Evolutionary conservation across 2,113 vertebrate genomes (phyloP).

Genomic region (Sinocyclocheilus grahami): DNA sequence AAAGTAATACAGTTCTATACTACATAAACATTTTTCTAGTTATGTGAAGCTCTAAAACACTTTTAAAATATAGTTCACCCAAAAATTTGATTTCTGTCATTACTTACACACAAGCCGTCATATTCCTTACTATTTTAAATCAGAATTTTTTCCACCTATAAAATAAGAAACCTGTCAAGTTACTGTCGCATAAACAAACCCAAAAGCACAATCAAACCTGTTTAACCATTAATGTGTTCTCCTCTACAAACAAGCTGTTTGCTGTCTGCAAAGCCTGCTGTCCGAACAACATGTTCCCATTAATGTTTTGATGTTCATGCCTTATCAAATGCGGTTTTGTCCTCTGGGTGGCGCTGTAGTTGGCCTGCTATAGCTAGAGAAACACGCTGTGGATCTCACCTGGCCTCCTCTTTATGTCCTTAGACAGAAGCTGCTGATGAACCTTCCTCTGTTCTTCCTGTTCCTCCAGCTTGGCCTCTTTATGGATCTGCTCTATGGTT

Average conservation of each 20-base stretch:
- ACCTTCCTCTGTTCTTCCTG: conserved; percentile 97
- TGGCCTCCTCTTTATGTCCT: conserved; percentile 89
- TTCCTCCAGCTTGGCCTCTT: conserved; percentile 97
- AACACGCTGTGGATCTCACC: conserved; percentile 70
- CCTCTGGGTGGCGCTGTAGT: conserved; percentile 7
- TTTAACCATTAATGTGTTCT: not conserved
- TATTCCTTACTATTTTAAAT: too few relatives aligned
- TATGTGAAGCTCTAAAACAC: too few relatives aligned
- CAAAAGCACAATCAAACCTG: not conserved
- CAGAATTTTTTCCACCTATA: too few relatives aligned
- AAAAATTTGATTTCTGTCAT: too few relatives aligned
- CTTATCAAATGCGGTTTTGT: not conserved
- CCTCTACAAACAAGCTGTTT: not conserved
- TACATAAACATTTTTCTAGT: too few relatives aligned
- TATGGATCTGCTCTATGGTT: conserved; percentile 98
- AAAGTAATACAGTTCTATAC: too few relatives aligned
- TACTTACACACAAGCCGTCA: too few relatives aligned
- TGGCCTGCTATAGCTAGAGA: not conserved
- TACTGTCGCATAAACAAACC: not conserved
- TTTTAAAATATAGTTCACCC: too few relatives aligned
- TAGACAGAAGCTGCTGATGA: conserved; percentile 93
- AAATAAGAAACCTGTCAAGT: not conserved
- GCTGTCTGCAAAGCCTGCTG: not conserved
- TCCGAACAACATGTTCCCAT: not conserved
- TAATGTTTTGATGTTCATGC: not conserved